phyloP scores from a whole-genome alignment of 2,113 vertebrate genomes.

The Physeter macrocephalus region DNA sequence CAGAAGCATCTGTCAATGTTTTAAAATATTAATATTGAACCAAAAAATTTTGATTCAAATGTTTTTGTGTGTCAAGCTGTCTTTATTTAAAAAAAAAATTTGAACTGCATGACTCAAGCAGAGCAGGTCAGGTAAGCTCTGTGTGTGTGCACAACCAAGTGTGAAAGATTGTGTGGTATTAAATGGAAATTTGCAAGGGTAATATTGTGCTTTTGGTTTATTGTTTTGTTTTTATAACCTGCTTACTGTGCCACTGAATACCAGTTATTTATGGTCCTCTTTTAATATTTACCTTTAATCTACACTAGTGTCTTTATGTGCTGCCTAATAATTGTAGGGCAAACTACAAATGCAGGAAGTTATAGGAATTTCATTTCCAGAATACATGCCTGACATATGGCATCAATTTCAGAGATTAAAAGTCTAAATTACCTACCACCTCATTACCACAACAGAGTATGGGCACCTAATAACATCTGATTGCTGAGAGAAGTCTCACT shows the following conservation, averaged over 20 bases:
- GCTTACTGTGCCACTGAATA: slow-evolving; percentile 82
- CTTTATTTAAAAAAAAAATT: too few species aligned
- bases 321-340: slow-evolving; percentile 53
- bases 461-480: slow-evolving; percentile 4
- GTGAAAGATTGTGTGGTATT: slow-evolving; percentile 50
- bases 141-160: slow-evolving; percentile 41
- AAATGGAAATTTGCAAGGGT: slow-evolving; percentile 77
- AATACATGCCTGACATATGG: not conserved
- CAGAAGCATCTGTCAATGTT: slow-evolving; percentile 79
- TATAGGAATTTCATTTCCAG: slow-evolving; percentile 45
- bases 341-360: not conserved
- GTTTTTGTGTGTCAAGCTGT: slow-evolving; percentile 71
- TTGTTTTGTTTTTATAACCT: slow-evolving; percentile 72
- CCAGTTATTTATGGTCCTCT: slow-evolving; percentile 78
- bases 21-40: slow-evolving; percentile 67
- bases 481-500: slow-evolving; percentile 18
- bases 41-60: slow-evolving; percentile 74
- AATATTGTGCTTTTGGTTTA: slow-evolving; percentile 86
- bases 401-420: not conserved
- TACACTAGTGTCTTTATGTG: slow-evolving; percentile 75
- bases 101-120: slow-evolving; percentile 76
- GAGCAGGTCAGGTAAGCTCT: slow-evolving; percentile 79
- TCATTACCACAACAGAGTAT: slow-evolving; percentile 34
- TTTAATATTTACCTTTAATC: slow-evolving; percentile 33
- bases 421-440: slow-evolving; percentile 4